Percentiles rank a stretch among this genome's conserved stretches.
phyloP scores from a whole-genome alignment of 2,113 vertebrate species.

The Dicaeum eximium region DNA sequence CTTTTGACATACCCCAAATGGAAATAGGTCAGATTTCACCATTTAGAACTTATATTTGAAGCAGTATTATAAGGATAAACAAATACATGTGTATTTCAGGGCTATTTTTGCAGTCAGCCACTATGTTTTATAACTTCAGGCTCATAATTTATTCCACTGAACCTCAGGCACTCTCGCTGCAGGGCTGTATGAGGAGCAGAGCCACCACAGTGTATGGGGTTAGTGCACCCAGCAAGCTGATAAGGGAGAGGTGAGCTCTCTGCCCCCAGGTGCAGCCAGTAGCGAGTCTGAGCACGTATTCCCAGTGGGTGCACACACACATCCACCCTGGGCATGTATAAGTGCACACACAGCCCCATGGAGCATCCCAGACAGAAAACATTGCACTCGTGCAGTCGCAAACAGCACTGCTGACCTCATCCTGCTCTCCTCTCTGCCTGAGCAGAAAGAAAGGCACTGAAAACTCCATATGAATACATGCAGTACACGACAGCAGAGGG shows the following conservation, averaged over 20 bases:
- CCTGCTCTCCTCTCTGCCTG: not conserved
- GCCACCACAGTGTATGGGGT: not conserved
- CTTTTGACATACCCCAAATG: not conserved
- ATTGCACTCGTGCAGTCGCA: not conserved
- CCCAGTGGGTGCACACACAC: not conserved
- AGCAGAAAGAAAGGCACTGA: not conserved
- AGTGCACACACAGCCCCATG: not conserved
- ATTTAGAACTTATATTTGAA: not conserved
- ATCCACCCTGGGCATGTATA: not conserved
- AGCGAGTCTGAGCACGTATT: not conserved
- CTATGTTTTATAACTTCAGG: not conserved
- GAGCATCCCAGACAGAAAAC: not conserved
- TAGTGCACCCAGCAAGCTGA: not conserved
- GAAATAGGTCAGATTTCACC: not conserved
- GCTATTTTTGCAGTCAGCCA: not conserved
- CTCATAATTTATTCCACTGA: slow-evolving; percentile 40
- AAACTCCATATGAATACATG: not conserved
- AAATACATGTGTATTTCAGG: not conserved
- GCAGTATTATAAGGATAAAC: not conserved
- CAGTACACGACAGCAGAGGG: not conserved
- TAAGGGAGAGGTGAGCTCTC: not conserved
- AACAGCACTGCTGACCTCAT: not conserved
- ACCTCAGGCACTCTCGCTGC: not conserved
- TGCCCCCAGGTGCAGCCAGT: not conserved
- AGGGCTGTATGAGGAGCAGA: not conserved